These are phyloP conservation scores for Diabrotica undecimpunctata DNA, from an alignment of 1,140 invertebrate species.

Conservation along the genomic window DNA sequence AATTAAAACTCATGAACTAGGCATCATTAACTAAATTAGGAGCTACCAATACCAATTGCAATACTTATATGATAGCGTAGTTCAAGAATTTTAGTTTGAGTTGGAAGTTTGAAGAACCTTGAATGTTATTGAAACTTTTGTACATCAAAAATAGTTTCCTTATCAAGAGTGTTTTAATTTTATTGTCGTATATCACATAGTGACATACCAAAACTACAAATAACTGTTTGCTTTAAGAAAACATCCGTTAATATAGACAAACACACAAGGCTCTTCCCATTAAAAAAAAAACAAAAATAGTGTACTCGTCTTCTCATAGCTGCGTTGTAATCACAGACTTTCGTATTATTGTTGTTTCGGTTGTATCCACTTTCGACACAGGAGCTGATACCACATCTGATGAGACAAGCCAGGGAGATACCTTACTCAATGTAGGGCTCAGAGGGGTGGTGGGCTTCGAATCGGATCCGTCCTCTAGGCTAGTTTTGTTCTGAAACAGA, in stretches of 20 bases:
- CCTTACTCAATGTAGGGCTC: constrained; percentile 52
- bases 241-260: no score
- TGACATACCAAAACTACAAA: background rate
- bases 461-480: constrained; percentile 14
- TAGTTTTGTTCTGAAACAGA: constrained; percentile 13
- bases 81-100: no score
- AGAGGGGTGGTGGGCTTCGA: constrained; percentile 39
- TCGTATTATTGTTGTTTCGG: constrained; percentile 67
- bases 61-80: no score
- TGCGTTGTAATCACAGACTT: constrained; percentile 84
- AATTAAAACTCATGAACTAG: no score
- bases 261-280: no score
- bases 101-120: no score
- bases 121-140: no score
- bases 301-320: constrained; percentile 49
- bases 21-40: no score
- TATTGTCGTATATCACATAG: no score
- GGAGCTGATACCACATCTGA: constrained; percentile 57
- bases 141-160: no score
- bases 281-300: background rate
- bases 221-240: background rate
- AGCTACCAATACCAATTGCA: no score
- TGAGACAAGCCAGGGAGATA: constrained; percentile 75
- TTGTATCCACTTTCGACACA: constrained; percentile 60
- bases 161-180: no score